phyloP scores from a whole-genome alignment of 2,888 invertebrate genomes.

The Hipparchia semele region DNA sequence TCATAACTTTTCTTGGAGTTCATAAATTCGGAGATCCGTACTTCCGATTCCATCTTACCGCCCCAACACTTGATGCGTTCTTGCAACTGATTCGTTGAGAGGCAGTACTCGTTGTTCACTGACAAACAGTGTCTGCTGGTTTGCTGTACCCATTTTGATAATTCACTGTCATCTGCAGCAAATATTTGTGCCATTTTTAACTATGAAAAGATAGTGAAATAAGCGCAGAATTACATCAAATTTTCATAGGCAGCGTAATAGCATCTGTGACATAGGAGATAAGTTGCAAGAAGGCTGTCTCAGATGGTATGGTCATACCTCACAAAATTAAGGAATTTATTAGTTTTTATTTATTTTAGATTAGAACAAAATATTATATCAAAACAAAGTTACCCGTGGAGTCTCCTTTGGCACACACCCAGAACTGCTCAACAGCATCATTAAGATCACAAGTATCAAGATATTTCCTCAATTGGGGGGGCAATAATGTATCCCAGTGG shows the following conservation, averaged over 20 bases:
- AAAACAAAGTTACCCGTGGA: slow-evolving; percentile 30
- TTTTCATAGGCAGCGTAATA: too few relatives aligned
- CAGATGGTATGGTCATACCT: too few relatives aligned
- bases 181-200: background rate
- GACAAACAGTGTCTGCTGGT: slow-evolving; percentile 56
- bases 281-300: too few relatives aligned
- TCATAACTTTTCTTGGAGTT: slow-evolving; percentile 92
- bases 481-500: slow-evolving; percentile 85
- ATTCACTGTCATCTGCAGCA: slow-evolving; percentile 51
- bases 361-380: too few relatives aligned
- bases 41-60: slow-evolving; percentile 58
- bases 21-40: slow-evolving; percentile 87
- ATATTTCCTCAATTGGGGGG: slow-evolving; percentile 76
- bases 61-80: slow-evolving; percentile 61
- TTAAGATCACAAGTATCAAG: slow-evolving; percentile 69
- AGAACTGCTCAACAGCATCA: slow-evolving; percentile 77
- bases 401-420: slow-evolving; percentile 53
- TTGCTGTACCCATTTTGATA: slow-evolving; percentile 57
- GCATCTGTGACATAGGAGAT: too few relatives aligned
- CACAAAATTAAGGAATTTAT: too few relatives aligned
- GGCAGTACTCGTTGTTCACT: slow-evolving; percentile 68
- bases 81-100: slow-evolving; percentile 66
- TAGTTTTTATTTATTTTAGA: too few relatives aligned
- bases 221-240: too few relatives aligned
- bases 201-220: too few relatives aligned